Conservation (phyloP, 2,888 invertebrate species). For the Stegana nigrithorax region DNA sequence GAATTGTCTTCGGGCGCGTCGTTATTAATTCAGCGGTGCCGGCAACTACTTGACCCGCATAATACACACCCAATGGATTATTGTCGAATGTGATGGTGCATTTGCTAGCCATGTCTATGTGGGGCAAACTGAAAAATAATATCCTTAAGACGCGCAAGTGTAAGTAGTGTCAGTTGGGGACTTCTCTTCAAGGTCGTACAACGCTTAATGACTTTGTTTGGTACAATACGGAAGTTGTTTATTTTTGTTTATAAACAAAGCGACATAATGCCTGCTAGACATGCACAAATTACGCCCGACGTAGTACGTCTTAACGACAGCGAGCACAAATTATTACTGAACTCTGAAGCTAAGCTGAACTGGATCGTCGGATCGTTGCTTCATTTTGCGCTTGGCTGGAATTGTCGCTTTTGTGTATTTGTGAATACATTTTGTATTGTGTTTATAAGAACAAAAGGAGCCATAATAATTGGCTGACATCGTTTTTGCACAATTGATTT, state of each 20-base stretch:
- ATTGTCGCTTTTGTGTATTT: no score
- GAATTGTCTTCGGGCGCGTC: constrained; percentile 65
- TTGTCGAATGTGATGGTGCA: constrained; percentile 64
- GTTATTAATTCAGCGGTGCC: constrained; percentile 65
- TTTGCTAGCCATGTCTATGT: constrained; percentile 63
- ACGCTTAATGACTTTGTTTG: not conserved
- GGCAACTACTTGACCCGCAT: constrained; percentile 65
- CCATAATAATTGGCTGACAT: no score
- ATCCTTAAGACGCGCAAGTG: no score
- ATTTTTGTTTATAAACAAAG: not conserved
- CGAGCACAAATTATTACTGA: constrained; percentile 45
- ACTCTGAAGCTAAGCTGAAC: constrained; percentile 24
- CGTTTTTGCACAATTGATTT: no score
- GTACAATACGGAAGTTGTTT: no score
- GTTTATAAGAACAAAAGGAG: no score
- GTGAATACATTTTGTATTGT: no score
- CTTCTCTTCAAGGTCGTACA: not conserved
- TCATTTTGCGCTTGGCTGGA: no score
- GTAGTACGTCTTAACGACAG: constrained; percentile 32
- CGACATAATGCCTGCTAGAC: not conserved
- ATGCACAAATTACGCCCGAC: constrained; percentile 15
- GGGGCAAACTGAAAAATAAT: no score
- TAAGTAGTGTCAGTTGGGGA: no score
- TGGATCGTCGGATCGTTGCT: no score
- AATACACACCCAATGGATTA: constrained; percentile 63